Evolutionary conservation across 2,888 invertebrate genomes (phyloP), one percentile per base, ranked within the genome.

Genomic region (Trachelus stipa): DNA sequence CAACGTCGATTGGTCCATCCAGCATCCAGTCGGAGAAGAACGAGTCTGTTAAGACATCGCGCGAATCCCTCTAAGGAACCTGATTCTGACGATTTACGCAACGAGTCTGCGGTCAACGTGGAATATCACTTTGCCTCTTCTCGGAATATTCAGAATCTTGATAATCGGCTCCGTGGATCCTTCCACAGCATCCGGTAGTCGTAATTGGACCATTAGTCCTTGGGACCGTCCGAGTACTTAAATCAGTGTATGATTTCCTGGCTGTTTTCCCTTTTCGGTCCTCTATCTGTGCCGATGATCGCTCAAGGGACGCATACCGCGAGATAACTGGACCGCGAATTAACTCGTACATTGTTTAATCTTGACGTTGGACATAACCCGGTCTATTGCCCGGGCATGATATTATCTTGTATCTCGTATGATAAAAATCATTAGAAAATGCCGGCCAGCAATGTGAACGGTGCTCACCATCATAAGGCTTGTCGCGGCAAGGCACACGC

Each of bases 401-500:
- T 56, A 56, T 56, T 56, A 56, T 56, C 56, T 56, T 56, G 56
- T 56, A 56, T 56, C 56, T 56, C 23, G 9, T 56, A 23, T 3
- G 56, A 23, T 23, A 56, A 56, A 56, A 23, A 56, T 56, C 23
- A 56, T 56, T 56, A 56, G 56, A 56, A 81, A 78, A 88, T 88
- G 87, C 93, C 92, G 77, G 93, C 93, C 85, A 93, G 92, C 33
- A 92, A 93, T 79, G 93, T 93, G 79, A 93, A 93, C 76, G 90
- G 93, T 81, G 93, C 93, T 84, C 56, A 94, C 87, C 93, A 94
- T 80, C 96, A 96, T 89, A 94, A 94, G 86, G 94, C 94, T 77
- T 96, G 96, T 90, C 95, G 94, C 56, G 96, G 96, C 40, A 94
- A 95, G 87, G 94, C 95, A 1, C 96, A 96, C 88, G 96, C 96